These are phyloP conservation scores for Elgaria multicarinata DNA, from an alignment of 2,113 vertebrate genomes.

Conservation along the genomic window DNA sequence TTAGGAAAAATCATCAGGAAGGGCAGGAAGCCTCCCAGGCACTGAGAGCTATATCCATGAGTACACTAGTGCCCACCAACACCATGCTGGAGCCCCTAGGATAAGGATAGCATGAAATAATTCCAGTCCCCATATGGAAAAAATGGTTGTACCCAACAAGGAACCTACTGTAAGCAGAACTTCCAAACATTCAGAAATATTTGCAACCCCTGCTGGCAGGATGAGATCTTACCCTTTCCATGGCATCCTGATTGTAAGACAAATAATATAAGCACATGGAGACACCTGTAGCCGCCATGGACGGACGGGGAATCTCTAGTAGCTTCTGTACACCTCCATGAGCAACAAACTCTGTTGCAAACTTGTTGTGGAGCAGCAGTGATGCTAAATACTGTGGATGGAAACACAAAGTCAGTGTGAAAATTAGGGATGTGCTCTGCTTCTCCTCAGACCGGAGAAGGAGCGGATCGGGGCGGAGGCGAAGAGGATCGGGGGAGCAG, in stretches of 20 bases:
- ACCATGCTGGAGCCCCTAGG: too few species aligned
- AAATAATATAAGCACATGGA: slow-evolving; percentile 98
- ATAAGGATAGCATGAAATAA: neutral
- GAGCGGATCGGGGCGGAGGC: too few species aligned
- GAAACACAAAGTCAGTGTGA: slow-evolving; percentile 46
- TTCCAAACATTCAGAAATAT: neutral
- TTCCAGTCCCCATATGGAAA: accelerated
- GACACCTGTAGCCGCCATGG: slow-evolving; percentile 98
- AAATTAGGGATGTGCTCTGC: too few species aligned
- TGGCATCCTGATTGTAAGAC: slow-evolving; percentile 98
- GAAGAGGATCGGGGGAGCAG: too few species aligned
- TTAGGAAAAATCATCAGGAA: too few species aligned
- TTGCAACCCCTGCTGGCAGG: neutral
- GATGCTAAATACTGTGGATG: slow-evolving; percentile 91
- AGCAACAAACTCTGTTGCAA: slow-evolving; percentile 98
- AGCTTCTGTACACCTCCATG: slow-evolving; percentile 98
- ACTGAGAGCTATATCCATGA: too few species aligned
- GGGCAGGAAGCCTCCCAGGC: too few species aligned
- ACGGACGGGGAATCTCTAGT: slow-evolving; percentile 96
- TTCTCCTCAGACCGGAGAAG: too few species aligned
- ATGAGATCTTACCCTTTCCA: slow-evolving; percentile 90
- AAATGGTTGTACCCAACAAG: neutral
- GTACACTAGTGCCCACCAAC: too few species aligned
- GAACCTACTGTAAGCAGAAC: neutral
- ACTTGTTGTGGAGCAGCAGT: slow-evolving; percentile 97